Base-by-base conservation (phyloP, 2,888 invertebrate species). In the Willowsia nigromaculata region DNA sequence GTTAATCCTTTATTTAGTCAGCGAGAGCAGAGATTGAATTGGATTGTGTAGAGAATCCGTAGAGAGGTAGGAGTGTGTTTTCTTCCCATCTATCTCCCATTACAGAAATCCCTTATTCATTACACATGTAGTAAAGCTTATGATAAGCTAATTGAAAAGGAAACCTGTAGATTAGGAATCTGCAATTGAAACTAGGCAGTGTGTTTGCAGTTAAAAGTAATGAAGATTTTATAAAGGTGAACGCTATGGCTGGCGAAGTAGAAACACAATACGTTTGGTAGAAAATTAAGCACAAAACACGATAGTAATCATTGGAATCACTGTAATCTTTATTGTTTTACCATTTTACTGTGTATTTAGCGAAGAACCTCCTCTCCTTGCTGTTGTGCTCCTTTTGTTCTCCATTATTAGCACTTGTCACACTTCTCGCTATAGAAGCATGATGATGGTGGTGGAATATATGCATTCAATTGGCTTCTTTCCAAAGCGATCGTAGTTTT, bases 141-240 rank as follows among this genome's bases (percentile, higher is more conserved):
- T 68, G 6, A 15, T 56, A 81, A 65, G 82, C 47, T 82, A 82
- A 82, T 82, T 82, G 82, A 62, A 82, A 82, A 37, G 30, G 65
- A 82, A 43, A 82, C 65, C 62, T 82, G 62, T 65, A 65, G 82
- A 65, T 65, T 65, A 82, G 82, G 33, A 65, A 65, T 76, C 47
- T 82, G 47, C 47, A 43, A 43, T 50, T 30, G 50, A 33, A 76
- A 76, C 47, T 47, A 43, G 9, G 43, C 43, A 47, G 53, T 50
- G 25, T 22, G 18, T 53, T 27, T n/a, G n/a, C 13, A 15, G 53
- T 56, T 53, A 78, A 53, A 56, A 53, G 80, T 56, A 30, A 56
- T 59, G 50, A 65, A 65, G 18, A 65, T 30, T 65, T 65, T 47
- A 3, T n/a, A 56, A 9, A 7, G 56, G 11, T 56, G 25, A 18